These are phyloP conservation scores for Penelope pileata DNA, from an alignment of 2,113 vertebrate species.

Conservation along the genomic window DNA sequence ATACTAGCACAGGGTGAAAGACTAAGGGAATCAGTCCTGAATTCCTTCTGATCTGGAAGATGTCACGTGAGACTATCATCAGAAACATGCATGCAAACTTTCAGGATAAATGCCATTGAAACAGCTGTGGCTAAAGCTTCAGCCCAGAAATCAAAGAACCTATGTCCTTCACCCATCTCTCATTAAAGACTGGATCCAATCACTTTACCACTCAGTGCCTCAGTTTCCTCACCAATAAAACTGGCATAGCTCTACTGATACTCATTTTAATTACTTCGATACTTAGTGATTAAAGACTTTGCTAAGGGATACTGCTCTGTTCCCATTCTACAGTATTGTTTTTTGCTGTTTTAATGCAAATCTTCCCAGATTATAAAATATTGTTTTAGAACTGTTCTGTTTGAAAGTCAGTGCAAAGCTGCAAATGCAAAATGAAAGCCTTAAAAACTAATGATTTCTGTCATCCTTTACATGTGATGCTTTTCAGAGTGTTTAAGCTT, in stretches of 20 bases:
- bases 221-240: neutral
- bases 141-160: neutral
- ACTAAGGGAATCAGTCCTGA: neutral
- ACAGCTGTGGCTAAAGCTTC: neutral
- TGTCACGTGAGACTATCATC: neutral
- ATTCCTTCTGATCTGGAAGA: neutral
- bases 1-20: neutral
- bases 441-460: neutral
- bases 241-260: neutral
- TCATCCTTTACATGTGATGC: neutral
- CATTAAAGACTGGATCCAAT: neutral
- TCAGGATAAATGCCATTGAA: neutral
- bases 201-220: neutral
- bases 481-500: neutral
- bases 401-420: neutral
- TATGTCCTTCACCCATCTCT: neutral
- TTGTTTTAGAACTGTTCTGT: neutral
- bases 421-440: neutral
- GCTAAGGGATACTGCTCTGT: neutral
- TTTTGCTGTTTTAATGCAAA: neutral
- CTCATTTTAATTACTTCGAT: neutral
- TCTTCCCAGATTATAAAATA: neutral
- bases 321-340: neutral
- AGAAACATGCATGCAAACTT: neutral
- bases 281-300: neutral